A percentile compares a stretch with the other conserved stretches of the same genome.
Conservation (phyloP, 2,113 vertebrate genomes). For the Tachysurus vachellii region DNA sequence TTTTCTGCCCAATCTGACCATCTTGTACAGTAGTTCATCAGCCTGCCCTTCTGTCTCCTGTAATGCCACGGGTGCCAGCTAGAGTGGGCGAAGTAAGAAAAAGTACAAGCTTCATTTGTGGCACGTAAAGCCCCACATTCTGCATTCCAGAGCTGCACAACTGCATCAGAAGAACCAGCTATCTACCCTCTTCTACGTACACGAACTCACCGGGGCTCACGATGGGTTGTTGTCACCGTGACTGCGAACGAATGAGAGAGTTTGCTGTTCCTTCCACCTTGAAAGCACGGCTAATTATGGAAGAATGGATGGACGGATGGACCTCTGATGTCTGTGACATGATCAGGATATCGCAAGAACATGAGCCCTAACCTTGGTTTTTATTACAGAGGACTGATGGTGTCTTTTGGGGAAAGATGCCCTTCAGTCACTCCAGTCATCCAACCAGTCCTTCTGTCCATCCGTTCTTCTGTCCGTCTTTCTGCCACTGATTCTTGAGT, state of each 20-base stretch:
- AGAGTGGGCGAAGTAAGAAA: neutral
- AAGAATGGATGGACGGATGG: neutral
- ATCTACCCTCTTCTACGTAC: neutral
- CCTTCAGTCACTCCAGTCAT: neutral
- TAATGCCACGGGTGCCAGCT: neutral
- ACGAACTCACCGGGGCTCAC: neutral
- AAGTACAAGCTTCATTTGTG: neutral
- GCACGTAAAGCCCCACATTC: neutral
- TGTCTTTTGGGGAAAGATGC: no score
- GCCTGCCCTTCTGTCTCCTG: neutral
- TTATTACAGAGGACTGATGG: neutral
- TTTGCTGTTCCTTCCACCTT: neutral
- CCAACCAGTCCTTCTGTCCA: neutral
- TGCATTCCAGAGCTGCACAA: neutral
- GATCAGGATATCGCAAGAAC: neutral
- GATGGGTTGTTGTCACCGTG: neutral
- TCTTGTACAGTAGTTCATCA: neutral
- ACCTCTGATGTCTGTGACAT: neutral
- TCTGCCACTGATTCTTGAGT: neutral
- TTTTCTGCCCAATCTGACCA: neutral
- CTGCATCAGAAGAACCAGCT: neutral
- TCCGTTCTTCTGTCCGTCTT: neutral
- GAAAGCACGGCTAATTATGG: neutral
- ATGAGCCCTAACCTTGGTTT: neutral
- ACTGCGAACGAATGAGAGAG: neutral